Conservation (phyloP, 2,888 invertebrate species). For the Adela reaumurella region DNA sequence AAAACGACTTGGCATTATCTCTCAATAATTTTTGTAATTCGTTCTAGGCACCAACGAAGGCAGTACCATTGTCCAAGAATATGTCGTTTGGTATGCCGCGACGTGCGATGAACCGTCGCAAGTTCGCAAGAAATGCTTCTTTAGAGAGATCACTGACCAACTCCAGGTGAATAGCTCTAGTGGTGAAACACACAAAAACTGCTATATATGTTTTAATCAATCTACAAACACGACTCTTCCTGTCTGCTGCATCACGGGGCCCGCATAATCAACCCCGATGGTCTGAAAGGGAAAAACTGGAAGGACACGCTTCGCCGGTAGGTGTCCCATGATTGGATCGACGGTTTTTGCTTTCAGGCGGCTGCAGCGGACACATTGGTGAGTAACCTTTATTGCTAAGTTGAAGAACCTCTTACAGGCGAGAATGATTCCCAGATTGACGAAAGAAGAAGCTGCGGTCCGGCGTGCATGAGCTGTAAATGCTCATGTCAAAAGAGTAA, state of each 20-base stretch:
- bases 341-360: background rate
- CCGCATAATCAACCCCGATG: constrained; percentile 4
- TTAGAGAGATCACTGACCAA: background rate
- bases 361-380: background rate
- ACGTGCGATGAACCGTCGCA: background rate
- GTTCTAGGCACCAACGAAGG: constrained; percentile 3
- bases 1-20: background rate
- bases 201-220: too few relatives aligned
- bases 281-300: constrained; percentile 7
- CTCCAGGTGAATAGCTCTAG: background rate
- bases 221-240: too few relatives aligned
- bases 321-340: constrained; percentile 6
- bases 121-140: background rate
- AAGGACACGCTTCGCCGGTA: constrained; percentile 6
- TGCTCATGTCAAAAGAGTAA: background rate
- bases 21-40: constrained; percentile 1
- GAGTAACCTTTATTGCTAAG: background rate
- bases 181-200: background rate
- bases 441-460: background rate
- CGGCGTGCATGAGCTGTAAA: background rate
- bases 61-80: constrained; percentile 4
- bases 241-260: background rate
- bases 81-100: background rate
- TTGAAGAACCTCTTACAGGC: background rate
- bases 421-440: background rate